Evolutionary conservation across 2,888 invertebrate species (phyloP).

Genomic region (Ennomos fuscantarius): DNA sequence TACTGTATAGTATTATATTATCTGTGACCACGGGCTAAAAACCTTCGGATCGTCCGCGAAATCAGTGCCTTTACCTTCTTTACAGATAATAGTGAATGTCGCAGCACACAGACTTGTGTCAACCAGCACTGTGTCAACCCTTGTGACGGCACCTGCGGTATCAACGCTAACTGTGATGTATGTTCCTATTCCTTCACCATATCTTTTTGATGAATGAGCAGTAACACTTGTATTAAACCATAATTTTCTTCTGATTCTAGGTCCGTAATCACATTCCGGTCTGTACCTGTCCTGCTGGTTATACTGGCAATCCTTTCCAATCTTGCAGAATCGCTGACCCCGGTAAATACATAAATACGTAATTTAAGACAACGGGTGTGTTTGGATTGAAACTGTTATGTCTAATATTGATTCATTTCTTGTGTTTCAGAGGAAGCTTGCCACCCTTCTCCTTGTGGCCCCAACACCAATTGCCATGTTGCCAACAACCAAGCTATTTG

Average conservation of each 20-base stretch:
- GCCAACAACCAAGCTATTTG: conserved; percentile 91
- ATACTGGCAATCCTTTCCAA: conserved; percentile 91
- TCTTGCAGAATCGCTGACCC: conserved; percentile 90
- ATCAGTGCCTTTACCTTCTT: no score
- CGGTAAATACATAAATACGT: conserved; percentile 73
- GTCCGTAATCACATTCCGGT: conserved; percentile 90
- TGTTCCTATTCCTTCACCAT: conserved; percentile 38
- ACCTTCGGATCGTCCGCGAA: no score
- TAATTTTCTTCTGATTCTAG: conserved; percentile 49
- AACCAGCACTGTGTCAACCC: conserved; percentile 92
- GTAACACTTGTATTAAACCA: no score
- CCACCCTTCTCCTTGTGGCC: conserved; percentile 92
- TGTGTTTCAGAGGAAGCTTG: conserved; percentile 90
- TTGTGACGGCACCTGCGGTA: conserved; percentile 90
- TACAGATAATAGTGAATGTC: conserved; percentile 90
- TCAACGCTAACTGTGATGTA: conserved; percentile 91
- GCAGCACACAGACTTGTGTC: conserved; percentile 88
- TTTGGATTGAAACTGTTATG: no score
- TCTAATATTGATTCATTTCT: neutral
- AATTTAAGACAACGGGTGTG: neutral
- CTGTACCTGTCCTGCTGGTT: conserved; percentile 91
- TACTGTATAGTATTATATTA: no score
- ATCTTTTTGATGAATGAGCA: neutral
- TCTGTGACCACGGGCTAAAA: no score
- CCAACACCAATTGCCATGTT: conserved; percentile 92